These are phyloP conservation scores for Egretta garzetta DNA, from an alignment of 2,113 vertebrate species.

Conservation along the genomic window DNA sequence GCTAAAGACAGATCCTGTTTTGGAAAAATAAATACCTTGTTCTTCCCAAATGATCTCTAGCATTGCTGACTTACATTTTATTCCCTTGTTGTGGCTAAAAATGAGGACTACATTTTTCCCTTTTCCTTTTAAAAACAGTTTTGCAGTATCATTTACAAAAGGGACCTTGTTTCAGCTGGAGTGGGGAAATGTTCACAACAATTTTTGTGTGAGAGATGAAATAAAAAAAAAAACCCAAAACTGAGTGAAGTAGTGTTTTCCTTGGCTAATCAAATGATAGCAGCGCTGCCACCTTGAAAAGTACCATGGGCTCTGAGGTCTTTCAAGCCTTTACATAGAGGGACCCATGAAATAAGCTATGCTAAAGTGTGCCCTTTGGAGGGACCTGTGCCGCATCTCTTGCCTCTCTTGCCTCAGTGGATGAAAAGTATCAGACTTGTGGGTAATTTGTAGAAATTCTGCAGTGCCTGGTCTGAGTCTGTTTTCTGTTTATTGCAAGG, in stretches of 20 bases:
- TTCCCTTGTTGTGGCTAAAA: not conserved
- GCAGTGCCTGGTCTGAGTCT: not conserved
- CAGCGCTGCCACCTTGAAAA: not conserved
- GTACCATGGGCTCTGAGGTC: not conserved
- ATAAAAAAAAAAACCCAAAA: not conserved
- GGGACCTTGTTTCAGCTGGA: not conserved
- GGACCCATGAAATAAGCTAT: not conserved
- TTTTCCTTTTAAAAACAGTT: not conserved
- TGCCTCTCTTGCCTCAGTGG: not conserved
- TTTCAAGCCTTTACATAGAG: not conserved
- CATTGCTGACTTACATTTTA: not conserved
- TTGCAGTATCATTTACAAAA: not conserved
- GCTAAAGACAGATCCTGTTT: not conserved
- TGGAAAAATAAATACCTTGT: not conserved
- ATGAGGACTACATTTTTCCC: not conserved
- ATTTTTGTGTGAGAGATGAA: not conserved
- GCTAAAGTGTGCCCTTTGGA: not conserved
- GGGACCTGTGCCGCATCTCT: not conserved
- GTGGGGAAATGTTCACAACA: accelerated
- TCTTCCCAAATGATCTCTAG: not conserved
- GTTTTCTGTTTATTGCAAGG: not conserved
- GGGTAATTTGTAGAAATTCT: not conserved
- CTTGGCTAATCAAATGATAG: not conserved
- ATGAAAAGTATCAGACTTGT: not conserved
- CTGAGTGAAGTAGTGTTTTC: not conserved